phyloP scores from a whole-genome alignment of 2,113 vertebrate genomes.

The Patagioenas fasciata region DNA sequence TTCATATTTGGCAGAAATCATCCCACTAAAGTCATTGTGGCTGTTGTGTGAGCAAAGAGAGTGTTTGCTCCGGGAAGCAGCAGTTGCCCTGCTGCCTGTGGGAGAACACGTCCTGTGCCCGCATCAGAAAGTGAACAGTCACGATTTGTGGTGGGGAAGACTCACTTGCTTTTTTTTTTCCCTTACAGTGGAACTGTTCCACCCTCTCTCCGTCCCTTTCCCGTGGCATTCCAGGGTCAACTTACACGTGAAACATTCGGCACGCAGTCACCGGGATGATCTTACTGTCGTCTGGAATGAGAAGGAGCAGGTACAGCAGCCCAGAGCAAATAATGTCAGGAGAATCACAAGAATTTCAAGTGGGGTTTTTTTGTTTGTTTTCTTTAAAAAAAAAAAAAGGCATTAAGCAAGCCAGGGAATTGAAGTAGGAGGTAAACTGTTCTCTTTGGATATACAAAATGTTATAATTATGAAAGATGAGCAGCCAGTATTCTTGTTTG shows the following conservation, averaged over 20 bases:
- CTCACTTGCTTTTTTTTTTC: neutral
- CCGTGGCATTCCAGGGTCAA: slow-evolving; percentile 66
- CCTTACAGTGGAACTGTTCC: slow-evolving; percentile 74
- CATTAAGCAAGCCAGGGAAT: neutral
- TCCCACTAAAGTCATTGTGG: neutral
- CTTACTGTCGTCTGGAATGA: slow-evolving; percentile 75
- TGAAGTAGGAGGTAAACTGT: neutral
- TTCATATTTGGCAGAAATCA: neutral
- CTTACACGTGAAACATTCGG: slow-evolving; percentile 62
- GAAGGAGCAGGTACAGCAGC: slow-evolving; percentile 54
- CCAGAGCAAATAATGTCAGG: neutral
- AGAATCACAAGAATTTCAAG: neutral
- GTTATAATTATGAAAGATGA: neutral
- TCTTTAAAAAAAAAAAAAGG: neutral
- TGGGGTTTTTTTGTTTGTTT: too few species aligned
- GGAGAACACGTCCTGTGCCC: neutral
- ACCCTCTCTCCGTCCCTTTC: slow-evolving; percentile 53
- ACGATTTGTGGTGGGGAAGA: neutral
- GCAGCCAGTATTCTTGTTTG: neutral
- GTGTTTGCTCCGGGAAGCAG: neutral
- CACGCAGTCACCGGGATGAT: slow-evolving; percentile 51
- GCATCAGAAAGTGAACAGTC: neutral
- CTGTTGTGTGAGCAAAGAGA: neutral
- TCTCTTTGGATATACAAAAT: neutral
- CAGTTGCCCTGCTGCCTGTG: neutral